A percentile compares a stretch with the other conserved stretches of the same genome.
phyloP scores from a whole-genome alignment of 2,888 invertebrate genomes.

The Gonocerus acuteangulatus region DNA sequence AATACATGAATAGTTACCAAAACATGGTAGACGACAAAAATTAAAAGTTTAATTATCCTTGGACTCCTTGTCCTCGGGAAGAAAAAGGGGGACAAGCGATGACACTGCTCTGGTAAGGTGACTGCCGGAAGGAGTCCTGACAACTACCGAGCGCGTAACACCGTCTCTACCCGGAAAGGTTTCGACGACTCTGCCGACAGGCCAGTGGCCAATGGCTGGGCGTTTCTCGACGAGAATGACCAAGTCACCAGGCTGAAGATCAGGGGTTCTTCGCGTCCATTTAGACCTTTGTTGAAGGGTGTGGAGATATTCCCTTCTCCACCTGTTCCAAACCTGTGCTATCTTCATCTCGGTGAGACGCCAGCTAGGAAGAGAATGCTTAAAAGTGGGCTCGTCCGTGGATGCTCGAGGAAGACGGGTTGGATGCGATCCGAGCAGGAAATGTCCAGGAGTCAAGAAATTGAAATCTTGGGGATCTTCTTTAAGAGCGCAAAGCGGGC shows the following conservation, averaged over 20 bases:
- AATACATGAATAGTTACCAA: no score
- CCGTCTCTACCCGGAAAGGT: not conserved
- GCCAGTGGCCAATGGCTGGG: not conserved
- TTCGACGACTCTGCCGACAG: not conserved
- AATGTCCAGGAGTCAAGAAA: not conserved
- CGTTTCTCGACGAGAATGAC: no score
- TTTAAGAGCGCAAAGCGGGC: not conserved
- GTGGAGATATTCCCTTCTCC: not conserved
- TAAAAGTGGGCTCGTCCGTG: not conserved
- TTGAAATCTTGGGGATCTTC: not conserved
- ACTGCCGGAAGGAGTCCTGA: no score
- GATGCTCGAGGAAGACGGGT: not conserved
- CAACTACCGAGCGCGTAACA: not conserved
- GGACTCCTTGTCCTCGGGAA: no score
- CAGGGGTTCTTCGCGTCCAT: no score
- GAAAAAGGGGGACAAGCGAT: no score
- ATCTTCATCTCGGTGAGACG: not conserved
- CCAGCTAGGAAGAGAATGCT: not conserved
- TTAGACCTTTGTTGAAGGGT: no score
- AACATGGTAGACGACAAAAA: no score
- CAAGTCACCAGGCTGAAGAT: no score
- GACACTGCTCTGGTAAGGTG: no score
- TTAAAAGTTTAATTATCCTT: no score
- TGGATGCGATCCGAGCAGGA: not conserved
- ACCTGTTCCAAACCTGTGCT: not conserved